Evolutionary conservation across 2,797 vertebrate species (phyloP), one percentile per base, ranked within the genome.

Genomic region (Phaenicophaeus curvirostris): DNA sequence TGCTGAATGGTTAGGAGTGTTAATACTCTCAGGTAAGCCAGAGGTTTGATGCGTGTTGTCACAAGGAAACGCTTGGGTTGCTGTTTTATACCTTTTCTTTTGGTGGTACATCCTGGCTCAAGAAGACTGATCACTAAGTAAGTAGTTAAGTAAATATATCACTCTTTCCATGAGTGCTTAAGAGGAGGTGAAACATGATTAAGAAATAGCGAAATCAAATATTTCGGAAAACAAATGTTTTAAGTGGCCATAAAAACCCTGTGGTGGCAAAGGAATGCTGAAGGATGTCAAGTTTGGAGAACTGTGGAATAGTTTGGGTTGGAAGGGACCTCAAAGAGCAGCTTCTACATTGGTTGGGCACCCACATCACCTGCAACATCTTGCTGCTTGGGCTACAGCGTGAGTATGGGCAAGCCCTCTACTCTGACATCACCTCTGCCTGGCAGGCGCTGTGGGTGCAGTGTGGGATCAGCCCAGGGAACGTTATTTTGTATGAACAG

Each of bases 291-390:
- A 15, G 46, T 5, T 48, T 21, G 12, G 46, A 48, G 21, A 48
- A 48, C 46, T 21, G 9, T 23, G 23, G 46, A 39, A 39, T 39
- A 44, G 15, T 42, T 15, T 42, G 42, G 17, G 15, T 42, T 42
- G 42, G 42, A 48, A 23, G 23, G 46, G 46, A 23, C 46, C 23
- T 48, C 46, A 48, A 24, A 48, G 99, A 99, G 99, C 98, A 99
- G 99, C 96, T 99, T 99, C 98, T 99, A 99, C 96, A 98, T 99
- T 0, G 99, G 99, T 97, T 99, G 95, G 99, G 99, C 77, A 98
- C 99, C 2, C 99, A 99, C 76, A 99, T 99, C 98, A 99, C 99
- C 98, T 99, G 99, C 98, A 99, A 99, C 98, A 98, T 99, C 97
- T 99, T 99, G 98, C 97, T 99, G 99, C 97, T 99, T 99, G 0